Evolutionary conservation across 2,888 invertebrate species (phyloP).

Genomic region (Bugula neritina): DNA sequence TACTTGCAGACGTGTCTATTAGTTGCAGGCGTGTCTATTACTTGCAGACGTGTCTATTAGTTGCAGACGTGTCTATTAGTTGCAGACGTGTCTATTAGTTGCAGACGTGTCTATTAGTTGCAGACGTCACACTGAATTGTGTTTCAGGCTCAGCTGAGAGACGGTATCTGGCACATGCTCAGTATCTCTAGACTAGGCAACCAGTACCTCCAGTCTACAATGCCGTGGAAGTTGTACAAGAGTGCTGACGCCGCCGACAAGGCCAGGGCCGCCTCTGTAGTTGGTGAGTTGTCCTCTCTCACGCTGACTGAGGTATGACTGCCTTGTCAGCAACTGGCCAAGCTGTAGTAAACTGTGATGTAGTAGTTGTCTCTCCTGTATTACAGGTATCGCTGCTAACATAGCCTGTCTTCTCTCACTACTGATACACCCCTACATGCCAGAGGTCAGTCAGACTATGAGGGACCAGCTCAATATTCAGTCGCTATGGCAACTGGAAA

Average conservation of each 20-base stretch:
- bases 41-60: too few species aligned
- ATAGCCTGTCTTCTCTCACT: slow-evolving; percentile 72
- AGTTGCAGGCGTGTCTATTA: too few species aligned
- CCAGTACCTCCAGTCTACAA: slow-evolving; percentile 87
- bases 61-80: too few species aligned
- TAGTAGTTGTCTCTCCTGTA: too few species aligned
- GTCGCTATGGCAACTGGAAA: slow-evolving; percentile 48
- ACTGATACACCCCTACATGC: slow-evolving; percentile 85
- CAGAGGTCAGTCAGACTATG: slow-evolving; percentile 66
- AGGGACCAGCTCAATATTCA: slow-evolving; percentile 65
- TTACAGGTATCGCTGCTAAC: slow-evolving; percentile 68
- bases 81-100: too few species aligned
- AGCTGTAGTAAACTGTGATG: too few species aligned
- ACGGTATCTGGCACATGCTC: slow-evolving; percentile 77
- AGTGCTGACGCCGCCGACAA: slow-evolving; percentile 51
- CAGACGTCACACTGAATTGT: too few species aligned
- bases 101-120: too few species aligned
- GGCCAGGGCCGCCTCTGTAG: slow-evolving; percentile 71
- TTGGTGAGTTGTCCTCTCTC: slow-evolving; percentile 57
- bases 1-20: too few species aligned
- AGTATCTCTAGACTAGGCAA: slow-evolving; percentile 86
- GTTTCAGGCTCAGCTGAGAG: slow-evolving; percentile 62
- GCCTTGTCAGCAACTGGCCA: too few species aligned
- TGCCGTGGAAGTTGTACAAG: slow-evolving; percentile 92
- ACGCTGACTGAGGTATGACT: too few species aligned